phyloP scores from a whole-genome alignment of 2,113 vertebrate species.

The Calonectris borealis region DNA sequence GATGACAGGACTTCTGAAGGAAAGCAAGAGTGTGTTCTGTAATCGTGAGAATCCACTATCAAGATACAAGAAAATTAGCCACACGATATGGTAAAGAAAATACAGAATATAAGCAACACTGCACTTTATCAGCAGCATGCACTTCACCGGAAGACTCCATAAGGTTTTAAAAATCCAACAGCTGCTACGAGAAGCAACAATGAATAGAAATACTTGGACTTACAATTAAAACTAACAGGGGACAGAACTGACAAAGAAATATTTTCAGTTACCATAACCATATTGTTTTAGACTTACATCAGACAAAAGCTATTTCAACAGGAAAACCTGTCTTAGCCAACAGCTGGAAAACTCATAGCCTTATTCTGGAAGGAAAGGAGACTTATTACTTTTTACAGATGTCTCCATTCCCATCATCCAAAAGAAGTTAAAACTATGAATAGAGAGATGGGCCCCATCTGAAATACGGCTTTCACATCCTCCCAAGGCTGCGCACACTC shows the following conservation, averaged over 20 bases:
- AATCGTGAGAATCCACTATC: background rate
- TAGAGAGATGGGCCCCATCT: conserved; percentile 33
- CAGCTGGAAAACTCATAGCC: conserved; percentile 61
- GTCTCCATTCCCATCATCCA: conserved; percentile 48
- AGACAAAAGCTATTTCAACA: conserved; percentile 55
- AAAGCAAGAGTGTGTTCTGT: background rate
- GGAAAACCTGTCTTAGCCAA: conserved; percentile 56
- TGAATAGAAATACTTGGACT: background rate
- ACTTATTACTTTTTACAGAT: conserved; percentile 47
- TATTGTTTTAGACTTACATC: conserved; percentile 56
- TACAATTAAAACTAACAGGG: background rate
- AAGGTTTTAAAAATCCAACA: background rate
- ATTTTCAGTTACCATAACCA: conserved; percentile 44
- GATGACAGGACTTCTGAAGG: background rate
- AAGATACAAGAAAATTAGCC: background rate
- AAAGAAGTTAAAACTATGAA: conserved; percentile 15
- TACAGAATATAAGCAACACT: background rate
- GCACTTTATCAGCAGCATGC: background rate
- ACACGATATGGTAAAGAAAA: background rate
- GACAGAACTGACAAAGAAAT: conserved; percentile 6
- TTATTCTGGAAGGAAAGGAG: conserved; percentile 19
- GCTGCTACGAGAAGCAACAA: background rate
- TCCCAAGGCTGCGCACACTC: background rate
- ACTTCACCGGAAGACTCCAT: background rate
- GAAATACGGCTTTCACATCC: background rate